A percentile compares a stretch with the other conserved stretches of the same genome.
phyloP scores from a whole-genome alignment of 2,888 invertebrate species.

The Pheosia gnoma region DNA sequence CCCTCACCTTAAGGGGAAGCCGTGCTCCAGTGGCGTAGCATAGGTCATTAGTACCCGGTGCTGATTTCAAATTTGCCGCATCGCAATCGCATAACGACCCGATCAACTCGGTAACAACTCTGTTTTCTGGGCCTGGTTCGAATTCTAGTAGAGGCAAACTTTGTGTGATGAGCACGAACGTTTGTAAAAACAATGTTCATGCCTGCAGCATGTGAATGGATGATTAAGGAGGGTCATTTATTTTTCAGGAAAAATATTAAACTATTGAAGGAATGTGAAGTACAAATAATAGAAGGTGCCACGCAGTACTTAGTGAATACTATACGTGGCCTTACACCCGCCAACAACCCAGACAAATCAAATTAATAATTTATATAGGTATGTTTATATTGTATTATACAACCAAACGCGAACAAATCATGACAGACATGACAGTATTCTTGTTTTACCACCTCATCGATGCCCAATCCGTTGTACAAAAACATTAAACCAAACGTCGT shows the following conservation, averaged over 20 bases:
- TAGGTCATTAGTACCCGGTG: too few species aligned
- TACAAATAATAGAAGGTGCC: constrained; percentile 73
- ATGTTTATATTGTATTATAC: constrained; percentile 5
- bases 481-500: not conserved
- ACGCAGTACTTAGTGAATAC: constrained; percentile 64
- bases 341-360: constrained; percentile 20
- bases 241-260: constrained; percentile 70
- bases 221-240: constrained; percentile 9
- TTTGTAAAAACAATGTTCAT: too few species aligned
- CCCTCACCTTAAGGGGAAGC: too few species aligned
- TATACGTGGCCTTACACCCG: constrained; percentile 57
- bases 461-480: not conserved
- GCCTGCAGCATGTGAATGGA: too few species aligned
- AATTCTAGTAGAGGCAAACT: too few species aligned
- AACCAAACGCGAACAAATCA: constrained; percentile 45
- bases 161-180: too few species aligned
- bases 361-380: constrained; percentile 22
- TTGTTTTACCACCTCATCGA: constrained; percentile 22
- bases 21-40: too few species aligned
- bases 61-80: too few species aligned
- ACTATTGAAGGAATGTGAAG: constrained; percentile 73
- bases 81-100: too few species aligned
- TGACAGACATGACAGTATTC: constrained; percentile 66
- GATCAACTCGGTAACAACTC: too few species aligned
- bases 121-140: too few species aligned